phyloP scores from a whole-genome alignment of 2,888 invertebrate species.

The Sminthurides aquaticus region DNA sequence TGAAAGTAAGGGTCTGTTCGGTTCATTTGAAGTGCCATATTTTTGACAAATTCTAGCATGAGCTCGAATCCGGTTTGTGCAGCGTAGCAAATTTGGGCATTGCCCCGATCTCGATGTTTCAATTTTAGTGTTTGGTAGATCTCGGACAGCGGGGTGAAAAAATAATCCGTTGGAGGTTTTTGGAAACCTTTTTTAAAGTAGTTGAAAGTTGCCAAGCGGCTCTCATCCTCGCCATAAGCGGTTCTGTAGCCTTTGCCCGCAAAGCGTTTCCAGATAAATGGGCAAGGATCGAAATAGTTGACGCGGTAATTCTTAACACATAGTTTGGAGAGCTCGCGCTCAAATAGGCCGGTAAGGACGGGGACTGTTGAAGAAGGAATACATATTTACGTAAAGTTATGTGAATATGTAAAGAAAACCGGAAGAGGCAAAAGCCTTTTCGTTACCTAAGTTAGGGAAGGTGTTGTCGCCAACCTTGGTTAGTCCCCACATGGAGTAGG shows the following conservation, averaged over 20 bases:
- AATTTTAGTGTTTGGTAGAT: constrained; percentile 55
- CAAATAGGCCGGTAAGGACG: constrained; percentile 64
- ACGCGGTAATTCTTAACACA: constrained; percentile 5
- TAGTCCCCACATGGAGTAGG: constrained; percentile 75
- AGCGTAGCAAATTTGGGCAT: constrained; percentile 57
- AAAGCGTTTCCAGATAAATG: constrained; percentile 21
- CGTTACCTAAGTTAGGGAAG: constrained; percentile 65
- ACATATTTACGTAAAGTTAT: no score
- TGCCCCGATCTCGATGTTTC: constrained; percentile 58
- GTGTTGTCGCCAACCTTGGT: constrained; percentile 93
- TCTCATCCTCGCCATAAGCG: constrained; percentile 73
- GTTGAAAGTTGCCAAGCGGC: constrained; percentile 70
- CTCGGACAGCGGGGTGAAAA: constrained; percentile 65
- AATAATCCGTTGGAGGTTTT: constrained; percentile 73
- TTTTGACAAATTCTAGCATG: constrained; percentile 63
- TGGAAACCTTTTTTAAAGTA: constrained; percentile 69
- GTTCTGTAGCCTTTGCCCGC: constrained; percentile 14
- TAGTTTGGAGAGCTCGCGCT: constrained; percentile 55
- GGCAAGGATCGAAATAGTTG: constrained; percentile 16
- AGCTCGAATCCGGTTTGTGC: constrained; percentile 61
- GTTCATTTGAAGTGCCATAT: constrained; percentile 56
- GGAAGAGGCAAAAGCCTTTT: no score
- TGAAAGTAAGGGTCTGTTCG: constrained; percentile 59
- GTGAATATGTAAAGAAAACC: no score
- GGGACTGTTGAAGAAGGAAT: constrained; percentile 60